phyloP scores from a whole-genome alignment of 1,140 invertebrate species.

The Tetramorium alpestre region DNA sequence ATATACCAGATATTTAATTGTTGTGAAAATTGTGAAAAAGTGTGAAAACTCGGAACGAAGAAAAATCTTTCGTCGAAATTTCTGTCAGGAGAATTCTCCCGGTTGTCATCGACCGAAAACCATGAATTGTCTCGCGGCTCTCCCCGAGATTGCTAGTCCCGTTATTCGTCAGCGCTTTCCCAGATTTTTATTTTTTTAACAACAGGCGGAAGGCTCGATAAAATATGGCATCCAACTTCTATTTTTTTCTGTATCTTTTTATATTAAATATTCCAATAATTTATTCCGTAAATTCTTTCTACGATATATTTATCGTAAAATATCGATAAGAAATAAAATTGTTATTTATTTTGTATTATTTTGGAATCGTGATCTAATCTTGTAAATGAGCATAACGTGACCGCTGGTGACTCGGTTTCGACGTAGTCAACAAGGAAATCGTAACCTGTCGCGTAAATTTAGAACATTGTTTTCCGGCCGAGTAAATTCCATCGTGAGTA shows the following conservation, averaged over 20 bases:
- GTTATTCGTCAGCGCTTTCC: slow-evolving; percentile 18
- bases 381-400: background rate
- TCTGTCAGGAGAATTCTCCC: slow-evolving; percentile 1
- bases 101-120: slow-evolving; percentile 64
- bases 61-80: slow-evolving; percentile 59
- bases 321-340: background rate
- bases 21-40: background rate
- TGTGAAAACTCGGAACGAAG: background rate
- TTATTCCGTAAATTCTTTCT: background rate
- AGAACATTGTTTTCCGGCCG: slow-evolving; percentile 72
- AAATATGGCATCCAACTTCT: background rate
- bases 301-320: background rate
- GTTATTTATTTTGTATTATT: background rate
- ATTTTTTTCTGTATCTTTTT: slow-evolving; percentile 14
- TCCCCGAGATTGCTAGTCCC: slow-evolving; percentile 24
- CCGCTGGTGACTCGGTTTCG: background rate
- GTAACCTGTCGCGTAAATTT: slow-evolving; percentile 64
- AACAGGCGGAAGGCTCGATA: slow-evolving; percentile 6
- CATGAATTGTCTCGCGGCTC: slow-evolving; percentile 73
- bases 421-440: slow-evolving; percentile 48
- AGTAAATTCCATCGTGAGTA: slow-evolving; percentile 59
- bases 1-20: too few relatives aligned
- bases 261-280: background rate
- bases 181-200: slow-evolving; percentile 59
- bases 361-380: background rate